These are phyloP conservation scores for Agelastica alni DNA, from an alignment of 2,888 invertebrate genomes.

Conservation along the genomic window DNA sequence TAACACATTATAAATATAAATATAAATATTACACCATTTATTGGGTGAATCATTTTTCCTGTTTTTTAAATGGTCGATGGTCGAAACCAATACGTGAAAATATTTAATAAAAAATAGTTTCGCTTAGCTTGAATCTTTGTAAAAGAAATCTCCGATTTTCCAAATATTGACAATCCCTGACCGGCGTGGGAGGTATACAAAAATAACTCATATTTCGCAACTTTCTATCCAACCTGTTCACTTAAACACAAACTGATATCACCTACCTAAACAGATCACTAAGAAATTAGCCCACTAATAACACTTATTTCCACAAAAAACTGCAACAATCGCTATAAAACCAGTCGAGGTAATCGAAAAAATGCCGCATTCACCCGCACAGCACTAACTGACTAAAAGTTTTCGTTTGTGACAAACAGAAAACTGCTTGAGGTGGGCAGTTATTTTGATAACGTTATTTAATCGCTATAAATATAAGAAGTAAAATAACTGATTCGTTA, in stretches of 20 bases:
- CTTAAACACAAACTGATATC: slow-evolving; percentile 14
- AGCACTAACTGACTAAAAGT: slow-evolving; percentile 33
- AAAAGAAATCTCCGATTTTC: slow-evolving; percentile 3
- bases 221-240: slow-evolving; percentile 5
- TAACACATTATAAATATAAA: slow-evolving; percentile 14
- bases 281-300: slow-evolving; percentile 16
- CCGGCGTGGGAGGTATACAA: slow-evolving; percentile 33
- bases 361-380: slow-evolving; percentile 22
- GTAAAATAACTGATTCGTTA: too few relatives aligned
- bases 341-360: slow-evolving; percentile 15
- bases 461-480: too few relatives aligned
- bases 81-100: background rate
- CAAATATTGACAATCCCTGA: slow-evolving; percentile 29
- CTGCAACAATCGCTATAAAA: slow-evolving; percentile 27
- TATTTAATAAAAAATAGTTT: background rate
- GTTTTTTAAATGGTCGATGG: background rate
- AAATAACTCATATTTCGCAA: slow-evolving; percentile 2
- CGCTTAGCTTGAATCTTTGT: background rate
- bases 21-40: background rate
- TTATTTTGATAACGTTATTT: background rate
- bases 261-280: slow-evolving; percentile 27
- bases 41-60: background rate
- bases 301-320: slow-evolving; percentile 28
- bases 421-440: slow-evolving; percentile 13
- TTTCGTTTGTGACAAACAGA: slow-evolving; percentile 27